phyloP scores from a whole-genome alignment of 2,888 invertebrate species.

The Chrysina gloriosa region DNA sequence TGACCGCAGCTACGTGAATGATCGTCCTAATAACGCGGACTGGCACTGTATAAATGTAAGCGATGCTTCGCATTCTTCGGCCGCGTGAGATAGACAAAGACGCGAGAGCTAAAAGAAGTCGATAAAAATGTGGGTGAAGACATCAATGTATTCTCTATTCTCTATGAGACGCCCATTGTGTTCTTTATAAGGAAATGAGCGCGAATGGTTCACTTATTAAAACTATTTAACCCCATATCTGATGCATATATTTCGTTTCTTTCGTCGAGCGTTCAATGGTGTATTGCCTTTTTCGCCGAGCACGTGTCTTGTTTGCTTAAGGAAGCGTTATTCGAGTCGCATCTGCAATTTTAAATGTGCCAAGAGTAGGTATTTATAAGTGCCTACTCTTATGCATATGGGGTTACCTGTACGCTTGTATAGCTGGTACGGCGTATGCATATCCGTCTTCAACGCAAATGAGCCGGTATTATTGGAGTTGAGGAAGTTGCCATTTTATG shows the following conservation, averaged over 20 bases:
- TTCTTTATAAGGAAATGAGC: constrained; percentile 38
- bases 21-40: neutral
- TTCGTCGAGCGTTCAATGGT: constrained; percentile 21
- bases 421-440: constrained; percentile 14
- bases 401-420: constrained; percentile 10
- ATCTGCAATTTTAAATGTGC: constrained; percentile 38
- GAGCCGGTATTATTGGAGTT: constrained; percentile 5
- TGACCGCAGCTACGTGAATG: neutral
- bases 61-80: neutral
- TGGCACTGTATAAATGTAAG: neutral
- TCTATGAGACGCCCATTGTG: constrained; percentile 35
- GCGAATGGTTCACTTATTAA: constrained; percentile 34
- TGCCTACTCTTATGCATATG: neutral
- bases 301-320: constrained; percentile 34
- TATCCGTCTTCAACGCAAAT: constrained; percentile 6
- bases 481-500: constrained; percentile 12
- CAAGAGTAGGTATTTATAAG: constrained; percentile 18
- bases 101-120: neutral
- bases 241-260: constrained; percentile 34
- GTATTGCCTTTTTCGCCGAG: constrained; percentile 36
- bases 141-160: constrained; percentile 32
- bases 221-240: constrained; percentile 36
- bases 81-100: neutral
- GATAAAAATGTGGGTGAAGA: constrained; percentile 38
- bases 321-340: constrained; percentile 37